Evolutionary conservation across 1,140 invertebrate genomes (phyloP).

Genomic region (Andrena cerasifolii): DNA sequence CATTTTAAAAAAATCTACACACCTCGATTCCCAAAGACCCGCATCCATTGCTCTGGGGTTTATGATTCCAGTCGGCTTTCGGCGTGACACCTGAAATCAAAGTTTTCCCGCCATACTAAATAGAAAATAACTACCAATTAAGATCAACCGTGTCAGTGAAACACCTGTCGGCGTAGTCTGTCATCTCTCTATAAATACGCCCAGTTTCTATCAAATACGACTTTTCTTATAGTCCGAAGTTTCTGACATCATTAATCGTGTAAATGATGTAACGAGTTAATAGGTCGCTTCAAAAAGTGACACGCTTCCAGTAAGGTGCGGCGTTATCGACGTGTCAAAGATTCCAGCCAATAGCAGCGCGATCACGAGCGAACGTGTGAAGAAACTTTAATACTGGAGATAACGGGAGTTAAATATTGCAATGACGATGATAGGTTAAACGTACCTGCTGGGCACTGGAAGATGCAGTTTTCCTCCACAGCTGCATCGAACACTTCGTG

Average conservation of each 20-base stretch:
- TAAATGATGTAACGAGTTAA: neutral
- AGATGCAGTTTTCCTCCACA: constrained; percentile 91
- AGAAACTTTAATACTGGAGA: neutral
- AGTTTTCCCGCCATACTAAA: neutral
- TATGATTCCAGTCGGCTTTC: constrained; percentile 88
- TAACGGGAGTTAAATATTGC: neutral
- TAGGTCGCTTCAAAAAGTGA: neutral
- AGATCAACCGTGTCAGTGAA: neutral
- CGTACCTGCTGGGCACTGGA: constrained; percentile 87
- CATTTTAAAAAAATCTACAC: neutral
- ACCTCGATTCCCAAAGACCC: constrained; percentile 86
- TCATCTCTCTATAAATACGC: neutral
- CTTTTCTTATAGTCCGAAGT: neutral
- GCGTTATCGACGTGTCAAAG: neutral
- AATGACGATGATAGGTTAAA: neutral
- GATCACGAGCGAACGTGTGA: neutral
- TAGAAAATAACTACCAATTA: neutral
- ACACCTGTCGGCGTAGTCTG: neutral
- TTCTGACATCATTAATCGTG: neutral
- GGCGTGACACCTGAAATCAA: constrained; percentile 84
- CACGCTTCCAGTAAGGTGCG: too few species aligned
- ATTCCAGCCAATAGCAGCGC: neutral
- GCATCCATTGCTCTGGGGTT: constrained; percentile 90
- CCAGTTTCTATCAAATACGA: neutral
- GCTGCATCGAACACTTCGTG: constrained; percentile 92